Evolutionary conservation across 2,888 invertebrate species (phyloP), one percentile per base, ranked within the genome.

Genomic region (Pristionchus fissidentatus): DNA sequence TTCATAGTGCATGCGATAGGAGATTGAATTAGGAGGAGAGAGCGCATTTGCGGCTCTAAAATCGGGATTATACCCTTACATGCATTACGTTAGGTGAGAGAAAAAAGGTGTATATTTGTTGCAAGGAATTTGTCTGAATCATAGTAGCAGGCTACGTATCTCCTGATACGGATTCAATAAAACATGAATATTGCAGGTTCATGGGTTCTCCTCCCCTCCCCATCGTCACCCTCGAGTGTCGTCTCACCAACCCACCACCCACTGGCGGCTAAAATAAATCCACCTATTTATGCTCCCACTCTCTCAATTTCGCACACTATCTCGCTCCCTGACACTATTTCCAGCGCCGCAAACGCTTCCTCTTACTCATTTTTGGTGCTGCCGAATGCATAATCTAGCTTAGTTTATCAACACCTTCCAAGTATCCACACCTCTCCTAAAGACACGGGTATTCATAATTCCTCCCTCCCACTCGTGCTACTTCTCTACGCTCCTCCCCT

Each of bases 201-300:
- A 83, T 83, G 83, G 77, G 83, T 7, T 13, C n/a, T 57, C 83
- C 83, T 49, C 83, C 83, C 3, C 46, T 83, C 3, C 75, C 38
- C 19, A 83, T 83, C 46, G 32, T n/a, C 3, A 75, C 73, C 10
- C 7, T 83, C 57, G 77, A 73, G 29, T 83, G 83, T 55, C 66
- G 46, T 3, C 83, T 83, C 19, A 77, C 83, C 41, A 83, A 83
- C 43, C 83, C 83, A 4, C 66, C 5, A 41, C 49, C 4, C 55
- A 26, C 7, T 57, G 26, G n/a, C n/a, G n/a, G n/a, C n/a, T n/a
- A n/a, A n/a, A n/a, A n/a, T n/a, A n/a, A n/a, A 35, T n/a, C 13
- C 66, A 2, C 19, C 13, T 66, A 4, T 4, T 22, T 1, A 41
- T 57, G 19, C 43, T 52, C 26, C 26, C 5, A 5, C 22, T 41